Evolutionary conservation across 2,797 vertebrate genomes (phyloP), one percentile per base, ranked within the genome.

Genomic region (Sphenodon punctatus): DNA sequence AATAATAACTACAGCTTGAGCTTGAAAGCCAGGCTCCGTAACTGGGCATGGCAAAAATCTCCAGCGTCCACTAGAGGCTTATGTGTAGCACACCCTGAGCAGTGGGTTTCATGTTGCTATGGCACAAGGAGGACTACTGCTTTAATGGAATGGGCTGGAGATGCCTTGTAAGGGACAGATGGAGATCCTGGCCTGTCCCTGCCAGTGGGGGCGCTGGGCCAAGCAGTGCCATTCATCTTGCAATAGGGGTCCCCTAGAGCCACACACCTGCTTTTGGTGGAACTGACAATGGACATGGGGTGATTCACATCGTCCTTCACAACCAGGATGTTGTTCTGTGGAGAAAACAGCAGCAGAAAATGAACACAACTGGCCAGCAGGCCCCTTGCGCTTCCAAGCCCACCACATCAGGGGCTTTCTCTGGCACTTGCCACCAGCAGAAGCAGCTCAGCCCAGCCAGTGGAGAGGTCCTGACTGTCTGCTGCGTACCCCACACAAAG

Each of bases 211-310:
- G 30, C 4, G 25, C 25, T 15, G 45, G 30, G 9, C 5, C 55
- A 66, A 10, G 20, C 36, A 19, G 41, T 67, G 42, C 15, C 72
- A 11, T 76, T 12, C 45, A 38, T 12, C 11, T 14, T 0, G 0
- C 11, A 15, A 13, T 13, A n/a, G 61, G 45, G 65, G 8, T 3
- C 22, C 27, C 55, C 43, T 42, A 6, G 22, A 20, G 67, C 69
- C 59, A 84, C 93, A 25, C 73, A 99, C 98, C 98, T 98, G 98
- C 98, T 99, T 95, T 99, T 99, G 85, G 98, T 99, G 45, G 98
- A 99, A 95, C 98, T 99, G 95, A 99, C 97, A 2, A 97, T 88
- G 19, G 98, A 96, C 98, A 99, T 99, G 8, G 98, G 98, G 75
- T 99, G 97, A 91, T 98, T 97, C 25, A 90, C 88, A 10, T 96